A percentile compares a stretch with the other conserved stretches of the same genome.
These are phyloP conservation scores for Astatoreochromis straeleni DNA, from an alignment of 2,113 vertebrate species.

Conservation along the genomic window DNA sequence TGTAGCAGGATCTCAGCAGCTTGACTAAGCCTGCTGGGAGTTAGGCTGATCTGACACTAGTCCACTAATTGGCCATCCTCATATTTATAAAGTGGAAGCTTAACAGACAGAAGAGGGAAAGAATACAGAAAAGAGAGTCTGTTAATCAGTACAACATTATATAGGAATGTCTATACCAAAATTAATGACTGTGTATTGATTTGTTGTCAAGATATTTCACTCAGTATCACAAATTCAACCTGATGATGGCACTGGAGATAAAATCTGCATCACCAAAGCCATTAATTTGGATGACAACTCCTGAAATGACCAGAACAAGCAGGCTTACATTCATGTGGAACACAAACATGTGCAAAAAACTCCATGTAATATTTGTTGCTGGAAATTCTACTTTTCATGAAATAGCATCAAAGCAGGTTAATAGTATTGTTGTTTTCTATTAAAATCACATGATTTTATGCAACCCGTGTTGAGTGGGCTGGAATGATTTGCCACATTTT, in stretches of 20 bases:
- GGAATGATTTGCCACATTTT: background rate
- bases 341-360: background rate
- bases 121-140: background rate
- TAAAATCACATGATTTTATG: background rate
- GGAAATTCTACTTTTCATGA: background rate
- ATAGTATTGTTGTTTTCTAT: background rate
- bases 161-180: background rate
- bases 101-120: background rate
- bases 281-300: background rate
- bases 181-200: background rate
- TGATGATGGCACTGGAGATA: background rate
- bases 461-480: background rate
- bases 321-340: background rate
- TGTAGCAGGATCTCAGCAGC: background rate
- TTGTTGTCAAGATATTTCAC: background rate
- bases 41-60: slow-evolving; percentile 1
- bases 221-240: background rate
- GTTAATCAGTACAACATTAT: background rate
- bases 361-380: background rate
- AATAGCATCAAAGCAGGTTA: background rate
- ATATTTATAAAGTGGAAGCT: background rate
- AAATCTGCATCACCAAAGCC: background rate
- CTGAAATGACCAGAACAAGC: background rate
- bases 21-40: slow-evolving; percentile 17
- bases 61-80: slow-evolving; percentile 31